Percentiles rank a stretch among this genome's conserved stretches.
Conservation (phyloP, 2,888 invertebrate species). For the Acanthoscelides obtectus region DNA sequence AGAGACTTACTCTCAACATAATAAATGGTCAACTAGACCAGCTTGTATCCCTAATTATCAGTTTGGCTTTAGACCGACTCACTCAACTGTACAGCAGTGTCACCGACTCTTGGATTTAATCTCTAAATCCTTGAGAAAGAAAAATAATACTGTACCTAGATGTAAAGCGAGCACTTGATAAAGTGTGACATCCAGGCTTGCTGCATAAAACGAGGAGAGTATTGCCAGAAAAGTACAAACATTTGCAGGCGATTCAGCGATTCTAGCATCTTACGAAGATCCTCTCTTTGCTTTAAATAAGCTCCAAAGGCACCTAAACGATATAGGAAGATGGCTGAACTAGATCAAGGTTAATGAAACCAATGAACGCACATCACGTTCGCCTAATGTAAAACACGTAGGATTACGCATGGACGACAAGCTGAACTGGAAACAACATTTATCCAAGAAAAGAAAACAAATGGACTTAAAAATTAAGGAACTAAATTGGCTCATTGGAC, state of each 20-base stretch:
- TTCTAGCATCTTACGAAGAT: neutral
- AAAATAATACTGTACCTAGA: conserved; percentile 1
- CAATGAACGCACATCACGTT: conserved; percentile 1
- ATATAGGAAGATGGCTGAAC: neutral
- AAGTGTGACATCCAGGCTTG: conserved; percentile 3
- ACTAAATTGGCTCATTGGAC: conserved; percentile 2
- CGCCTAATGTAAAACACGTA: neutral
- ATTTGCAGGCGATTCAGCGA: neutral
- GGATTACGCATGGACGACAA: neutral
- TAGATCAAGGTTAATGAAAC: neutral
- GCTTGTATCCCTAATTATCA: conserved; percentile 1
- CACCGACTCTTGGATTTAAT: neutral
- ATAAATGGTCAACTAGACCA: neutral
- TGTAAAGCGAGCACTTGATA: conserved; percentile 1
- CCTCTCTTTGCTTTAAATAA: neutral
- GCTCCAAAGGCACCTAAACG: conserved; percentile 1
- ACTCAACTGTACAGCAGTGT: neutral
- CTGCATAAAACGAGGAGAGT: too few species aligned
- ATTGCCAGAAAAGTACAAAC: too few species aligned
- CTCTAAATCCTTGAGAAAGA: neutral
- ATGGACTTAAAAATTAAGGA: neutral
- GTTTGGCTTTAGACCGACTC: neutral
- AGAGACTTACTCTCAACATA: conserved; percentile 1
- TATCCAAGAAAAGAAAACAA: neutral
- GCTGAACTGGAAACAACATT: neutral